Percentiles rank a stretch among this genome's conserved stretches.
phyloP scores from a whole-genome alignment of 2,888 invertebrate species.

The Oligia strigilis region DNA sequence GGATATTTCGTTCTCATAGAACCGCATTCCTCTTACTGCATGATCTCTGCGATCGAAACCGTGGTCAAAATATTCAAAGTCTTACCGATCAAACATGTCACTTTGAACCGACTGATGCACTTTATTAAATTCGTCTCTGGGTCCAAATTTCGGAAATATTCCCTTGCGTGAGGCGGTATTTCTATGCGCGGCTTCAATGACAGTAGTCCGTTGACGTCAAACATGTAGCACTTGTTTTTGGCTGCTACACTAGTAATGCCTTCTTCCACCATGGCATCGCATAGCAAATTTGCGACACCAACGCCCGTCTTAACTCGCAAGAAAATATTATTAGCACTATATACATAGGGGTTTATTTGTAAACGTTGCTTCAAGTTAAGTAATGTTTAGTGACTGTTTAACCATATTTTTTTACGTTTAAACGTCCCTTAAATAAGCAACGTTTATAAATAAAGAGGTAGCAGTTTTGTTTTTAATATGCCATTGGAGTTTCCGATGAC shows the following conservation, averaged over 20 bases:
- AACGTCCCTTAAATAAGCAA: background rate
- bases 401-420: background rate
- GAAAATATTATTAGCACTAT: background rate
- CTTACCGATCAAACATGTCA: slow-evolving; percentile 95
- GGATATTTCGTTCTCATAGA: too few species aligned
- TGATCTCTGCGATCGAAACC: background rate
- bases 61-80: background rate
- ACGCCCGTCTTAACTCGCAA: slow-evolving; percentile 92
- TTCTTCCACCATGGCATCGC: slow-evolving; percentile 94
- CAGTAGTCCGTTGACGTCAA: slow-evolving; percentile 96
- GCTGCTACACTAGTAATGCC: slow-evolving; percentile 92
- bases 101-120: slow-evolving; percentile 94
- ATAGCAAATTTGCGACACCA: slow-evolving; percentile 96
- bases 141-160: slow-evolving; percentile 93
- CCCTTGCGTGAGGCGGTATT: slow-evolving; percentile 91
- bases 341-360: too few species aligned
- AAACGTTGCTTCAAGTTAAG: background rate
- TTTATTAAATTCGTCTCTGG: slow-evolving; percentile 93
- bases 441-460: background rate
- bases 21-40: too few species aligned
- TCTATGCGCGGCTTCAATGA: slow-evolving; percentile 91
- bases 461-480: too few species aligned
- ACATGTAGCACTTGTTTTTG: slow-evolving; percentile 95
- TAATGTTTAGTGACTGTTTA: too few species aligned
- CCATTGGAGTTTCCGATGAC: too few species aligned